Conservation (phyloP, 2,888 invertebrate species). For the Hartigia nigra region DNA sequence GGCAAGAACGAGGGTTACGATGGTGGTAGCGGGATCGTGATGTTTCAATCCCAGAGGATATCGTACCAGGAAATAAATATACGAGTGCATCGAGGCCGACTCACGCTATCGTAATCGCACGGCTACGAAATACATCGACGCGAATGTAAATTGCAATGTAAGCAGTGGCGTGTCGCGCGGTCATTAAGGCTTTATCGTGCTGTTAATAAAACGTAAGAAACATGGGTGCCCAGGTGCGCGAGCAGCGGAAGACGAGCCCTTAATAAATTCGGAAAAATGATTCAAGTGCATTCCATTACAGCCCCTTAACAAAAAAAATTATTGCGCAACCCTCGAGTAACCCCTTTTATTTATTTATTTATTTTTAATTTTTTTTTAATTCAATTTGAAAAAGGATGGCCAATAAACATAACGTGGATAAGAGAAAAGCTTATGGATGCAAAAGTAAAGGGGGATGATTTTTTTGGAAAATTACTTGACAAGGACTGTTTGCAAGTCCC, state of each 20-base stretch:
- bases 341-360: too few relatives aligned
- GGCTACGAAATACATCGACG: conserved; percentile 26
- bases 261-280: background rate
- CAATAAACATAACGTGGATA: too few relatives aligned
- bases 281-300: background rate
- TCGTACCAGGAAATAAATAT: conserved; percentile 20
- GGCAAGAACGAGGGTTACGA: background rate
- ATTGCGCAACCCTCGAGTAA: too few relatives aligned
- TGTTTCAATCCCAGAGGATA: conserved; percentile 26
- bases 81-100: conserved; percentile 4
- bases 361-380: too few relatives aligned
- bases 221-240: conserved; percentile 4
- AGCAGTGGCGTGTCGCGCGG: conserved; percentile 29
- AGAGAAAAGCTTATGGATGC: background rate
- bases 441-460: background rate
- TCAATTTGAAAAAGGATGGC: too few relatives aligned
- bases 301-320: too few relatives aligned
- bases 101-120: conserved; percentile 31
- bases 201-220: conserved; percentile 27
- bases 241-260: background rate
- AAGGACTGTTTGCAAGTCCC: background rate
- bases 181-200: conserved; percentile 31
- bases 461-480: background rate
- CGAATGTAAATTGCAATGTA: conserved; percentile 28
- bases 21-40: conserved; percentile 9